Conservation (phyloP, 2,797 vertebrate species). For the Sebastes baramenuke region DNA sequence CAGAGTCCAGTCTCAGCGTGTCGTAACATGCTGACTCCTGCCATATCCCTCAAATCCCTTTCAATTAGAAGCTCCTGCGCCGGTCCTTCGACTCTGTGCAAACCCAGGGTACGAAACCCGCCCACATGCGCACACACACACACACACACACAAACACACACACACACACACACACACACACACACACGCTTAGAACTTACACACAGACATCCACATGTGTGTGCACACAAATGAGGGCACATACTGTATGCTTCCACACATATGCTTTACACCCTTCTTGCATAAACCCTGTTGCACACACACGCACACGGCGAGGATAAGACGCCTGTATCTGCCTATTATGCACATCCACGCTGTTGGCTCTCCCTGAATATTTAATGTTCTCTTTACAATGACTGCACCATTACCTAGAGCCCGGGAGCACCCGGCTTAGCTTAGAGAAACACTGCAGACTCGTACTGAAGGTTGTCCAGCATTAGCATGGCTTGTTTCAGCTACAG, state of each 20-base stretch:
- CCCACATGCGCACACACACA: constrained; percentile 45
- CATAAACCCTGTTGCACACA: constrained; percentile 47
- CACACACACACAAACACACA: neutral
- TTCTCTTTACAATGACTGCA: constrained; percentile 79
- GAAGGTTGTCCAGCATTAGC: constrained; percentile 54
- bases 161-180: constrained; percentile 9
- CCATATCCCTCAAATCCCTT: constrained; percentile 81
- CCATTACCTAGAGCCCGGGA: constrained; percentile 73
- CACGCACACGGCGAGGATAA: constrained; percentile 54
- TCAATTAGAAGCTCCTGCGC: constrained; percentile 81
- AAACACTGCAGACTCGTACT: constrained; percentile 60
- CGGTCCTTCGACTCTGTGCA: constrained; percentile 69
- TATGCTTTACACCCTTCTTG: constrained; percentile 40
- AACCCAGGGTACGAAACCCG: constrained; percentile 62
- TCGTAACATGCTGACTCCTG: constrained; percentile 75
- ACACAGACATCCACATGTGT: constrained; percentile 42
- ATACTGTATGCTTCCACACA: constrained; percentile 41
- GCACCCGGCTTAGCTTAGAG: constrained; percentile 59
- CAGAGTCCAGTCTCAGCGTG: constrained; percentile 73
- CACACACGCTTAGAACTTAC: constrained; percentile 1
- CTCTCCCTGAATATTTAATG: constrained; percentile 82
- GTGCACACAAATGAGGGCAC: constrained; percentile 44
- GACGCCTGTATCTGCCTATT: constrained; percentile 72
- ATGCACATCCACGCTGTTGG: constrained; percentile 77
- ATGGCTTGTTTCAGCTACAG: constrained; percentile 26